Evolutionary conservation across 2,888 invertebrate genomes (phyloP), one percentile per base, ranked within the genome.

Genomic region (Trissolcus japonicus): DNA sequence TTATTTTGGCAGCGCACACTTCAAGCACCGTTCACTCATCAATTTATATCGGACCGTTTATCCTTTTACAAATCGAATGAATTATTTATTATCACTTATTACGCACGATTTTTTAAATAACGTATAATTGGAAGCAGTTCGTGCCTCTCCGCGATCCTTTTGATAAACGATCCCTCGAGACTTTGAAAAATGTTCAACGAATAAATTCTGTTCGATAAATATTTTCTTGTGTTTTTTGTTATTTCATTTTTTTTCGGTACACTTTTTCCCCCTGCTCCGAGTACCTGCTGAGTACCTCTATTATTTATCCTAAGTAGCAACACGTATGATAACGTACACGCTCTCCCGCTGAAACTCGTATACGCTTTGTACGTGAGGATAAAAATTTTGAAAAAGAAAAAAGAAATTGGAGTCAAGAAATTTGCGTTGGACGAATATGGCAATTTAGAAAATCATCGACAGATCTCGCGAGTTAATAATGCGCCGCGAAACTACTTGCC

Each of bases 401-500:
- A 25, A 51, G 19, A 50, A 53, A 55, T 56, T 21, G 2, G 21
- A 56, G 14, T 21, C 59, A 60, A 60, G 57, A 57, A 63, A 75
- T 59, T 74, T 6, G 51, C 53, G 53, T 43, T 19, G 17, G 17
- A 35, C 69, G 56, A 71, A 79, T 69, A 76, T 74, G 56, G 79
- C 76, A 81, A 82, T 82, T 83, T 83, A 82, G 81, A 82, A 81
- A 82, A 84, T 76, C 79, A 80, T 82, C 81, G 80, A 81, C 80
- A 76, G 68, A 65, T 71, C 53, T 69, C 63, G 72, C 63, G 63
- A 75, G 77, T 82, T 82, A 82, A 83, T 78, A 51, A 68, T 61
- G 57, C 55, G 14, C 59, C 57, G 54, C 48, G 73, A 77, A 80
- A 80, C 73, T 73, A 76, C 73, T 76, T 60, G 61, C 67, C 76